A percentile compares a stretch with the other conserved stretches of the same genome.
Evolutionary conservation across 2,888 invertebrate genomes (phyloP).

Genomic region (Erynnis tages): DNA sequence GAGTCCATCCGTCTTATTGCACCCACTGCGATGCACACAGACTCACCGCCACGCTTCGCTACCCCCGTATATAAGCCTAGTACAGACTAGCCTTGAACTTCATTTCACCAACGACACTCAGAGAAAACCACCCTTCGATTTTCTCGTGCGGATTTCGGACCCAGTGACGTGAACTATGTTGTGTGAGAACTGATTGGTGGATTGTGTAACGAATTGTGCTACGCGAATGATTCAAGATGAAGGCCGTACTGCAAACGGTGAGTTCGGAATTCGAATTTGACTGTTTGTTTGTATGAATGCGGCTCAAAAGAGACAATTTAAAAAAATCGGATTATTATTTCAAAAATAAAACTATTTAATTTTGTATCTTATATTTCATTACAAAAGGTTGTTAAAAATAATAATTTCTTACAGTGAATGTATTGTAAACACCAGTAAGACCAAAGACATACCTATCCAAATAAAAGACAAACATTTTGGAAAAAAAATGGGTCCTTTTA

Average conservation of each 20-base stretch:
- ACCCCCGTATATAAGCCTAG: conserved; percentile 75
- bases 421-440: too few species aligned
- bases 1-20: conserved; percentile 37
- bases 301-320: background rate
- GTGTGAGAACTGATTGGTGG: conserved; percentile 28
- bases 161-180: conserved; percentile 45
- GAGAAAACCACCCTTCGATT: conserved; percentile 36
- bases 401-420: too few species aligned
- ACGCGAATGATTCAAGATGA: conserved; percentile 47
- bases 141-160: conserved; percentile 42
- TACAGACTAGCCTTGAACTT: conserved; percentile 76
- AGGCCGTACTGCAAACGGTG: conserved; percentile 64
- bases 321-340: too few species aligned
- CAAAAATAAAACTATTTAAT: too few species aligned
- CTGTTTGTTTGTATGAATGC: background rate
- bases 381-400: too few species aligned
- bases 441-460: too few species aligned
- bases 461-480: too few species aligned
- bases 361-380: too few species aligned
- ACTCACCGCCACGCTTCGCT: conserved; percentile 59
- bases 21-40: conserved; percentile 47
- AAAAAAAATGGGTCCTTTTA: too few species aligned
- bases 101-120: conserved; percentile 60
- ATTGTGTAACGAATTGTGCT: conserved; percentile 55
- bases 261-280: conserved; percentile 39